These are phyloP conservation scores for Thymallus thymallus DNA, from an alignment of 2,113 vertebrate species.

Conservation along the genomic window DNA sequence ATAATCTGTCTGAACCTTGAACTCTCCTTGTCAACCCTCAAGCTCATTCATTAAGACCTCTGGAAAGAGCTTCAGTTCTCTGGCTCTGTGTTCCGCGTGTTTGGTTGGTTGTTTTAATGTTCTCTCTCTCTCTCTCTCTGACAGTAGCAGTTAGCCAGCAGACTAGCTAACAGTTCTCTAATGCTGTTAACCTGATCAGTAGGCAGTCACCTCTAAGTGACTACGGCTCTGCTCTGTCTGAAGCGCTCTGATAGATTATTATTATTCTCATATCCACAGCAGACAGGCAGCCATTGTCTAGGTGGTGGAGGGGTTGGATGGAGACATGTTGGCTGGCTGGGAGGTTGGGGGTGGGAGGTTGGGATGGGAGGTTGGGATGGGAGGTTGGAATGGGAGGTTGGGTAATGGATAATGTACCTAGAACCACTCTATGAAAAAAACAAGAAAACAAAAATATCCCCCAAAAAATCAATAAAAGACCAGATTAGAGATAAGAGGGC, in stretches of 20 bases:
- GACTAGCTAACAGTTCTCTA: not conserved
- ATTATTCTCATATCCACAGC: not conserved
- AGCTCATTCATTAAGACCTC: not conserved
- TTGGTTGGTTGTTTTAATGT: not conserved
- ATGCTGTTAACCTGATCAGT: not conserved
- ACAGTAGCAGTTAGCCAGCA: not conserved
- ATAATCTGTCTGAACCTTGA: not conserved
- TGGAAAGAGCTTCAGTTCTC: not conserved
- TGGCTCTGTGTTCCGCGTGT: not conserved
- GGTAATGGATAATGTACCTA: too few species aligned
- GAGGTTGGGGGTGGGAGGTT: too few species aligned
- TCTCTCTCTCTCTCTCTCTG: not conserved
- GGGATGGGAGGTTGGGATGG: too few species aligned
- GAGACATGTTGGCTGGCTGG: too few species aligned
- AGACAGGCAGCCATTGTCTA: not conserved
- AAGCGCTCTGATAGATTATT: not conserved
- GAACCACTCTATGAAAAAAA: too few species aligned
- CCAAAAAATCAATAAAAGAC: not conserved
- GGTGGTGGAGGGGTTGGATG: not conserved
- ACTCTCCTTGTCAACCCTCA: not conserved
- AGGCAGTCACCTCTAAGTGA: slow-evolving; percentile 2
- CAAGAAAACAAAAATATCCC: not conserved
- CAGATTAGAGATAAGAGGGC: not conserved
- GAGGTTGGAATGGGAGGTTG: too few species aligned
- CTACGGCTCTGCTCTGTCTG: not conserved